Conservation (phyloP, 2,113 vertebrate species). For the Platysteira castanea region DNA sequence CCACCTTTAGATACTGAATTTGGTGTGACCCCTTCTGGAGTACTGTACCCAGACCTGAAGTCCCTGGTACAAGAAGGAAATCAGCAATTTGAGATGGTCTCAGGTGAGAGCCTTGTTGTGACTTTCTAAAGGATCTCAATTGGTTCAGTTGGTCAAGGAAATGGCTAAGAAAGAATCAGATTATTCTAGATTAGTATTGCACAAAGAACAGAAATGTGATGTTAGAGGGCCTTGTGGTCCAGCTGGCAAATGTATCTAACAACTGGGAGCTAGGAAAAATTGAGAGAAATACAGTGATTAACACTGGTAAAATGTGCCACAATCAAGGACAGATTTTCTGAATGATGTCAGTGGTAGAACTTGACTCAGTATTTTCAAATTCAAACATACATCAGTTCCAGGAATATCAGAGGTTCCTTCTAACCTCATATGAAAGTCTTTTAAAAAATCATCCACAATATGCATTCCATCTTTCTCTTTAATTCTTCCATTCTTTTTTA, state of each 20-base stretch:
- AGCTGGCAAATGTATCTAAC: background rate
- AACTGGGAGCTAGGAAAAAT: background rate
- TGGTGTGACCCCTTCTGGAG: background rate
- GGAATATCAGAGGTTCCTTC: background rate
- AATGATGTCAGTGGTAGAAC: rapidly evolving
- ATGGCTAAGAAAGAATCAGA: background rate
- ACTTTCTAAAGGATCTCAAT: background rate
- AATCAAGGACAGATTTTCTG: background rate
- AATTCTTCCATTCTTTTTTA: background rate
- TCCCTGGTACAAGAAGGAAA: background rate
- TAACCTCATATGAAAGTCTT: background rate
- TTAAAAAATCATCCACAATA: background rate
- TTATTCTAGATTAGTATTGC: background rate
- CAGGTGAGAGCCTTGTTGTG: background rate
- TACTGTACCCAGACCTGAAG: background rate
- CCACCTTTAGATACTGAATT: background rate
- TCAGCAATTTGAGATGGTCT: background rate
- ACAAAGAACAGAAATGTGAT: background rate
- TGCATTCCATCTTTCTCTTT: background rate
- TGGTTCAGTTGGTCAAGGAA: background rate
- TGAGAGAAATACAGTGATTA: background rate
- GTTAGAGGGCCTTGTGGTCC: background rate
- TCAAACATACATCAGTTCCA: background rate
- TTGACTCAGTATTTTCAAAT: background rate
- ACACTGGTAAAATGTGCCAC: background rate